A percentile compares a stretch with the other conserved stretches of the same genome.
These are phyloP conservation scores for Capitella teleta DNA, from an alignment of 1,140 invertebrate species.

Conservation along the genomic window DNA sequence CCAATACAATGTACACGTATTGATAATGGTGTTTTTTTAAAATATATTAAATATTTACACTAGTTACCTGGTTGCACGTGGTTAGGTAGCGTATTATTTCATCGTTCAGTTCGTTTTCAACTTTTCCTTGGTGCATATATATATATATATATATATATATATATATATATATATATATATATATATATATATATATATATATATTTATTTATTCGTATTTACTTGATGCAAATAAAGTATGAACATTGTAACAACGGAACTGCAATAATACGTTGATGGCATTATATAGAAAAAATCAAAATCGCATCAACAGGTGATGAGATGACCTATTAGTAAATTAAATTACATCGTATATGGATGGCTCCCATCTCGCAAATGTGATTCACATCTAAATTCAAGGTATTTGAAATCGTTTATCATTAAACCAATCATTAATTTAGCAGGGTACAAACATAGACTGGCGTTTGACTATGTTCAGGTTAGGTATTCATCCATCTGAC, in stretches of 20 bases:
- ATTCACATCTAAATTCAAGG: not conserved
- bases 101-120: too few relatives aligned
- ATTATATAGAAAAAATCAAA: not conserved
- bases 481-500: too few relatives aligned
- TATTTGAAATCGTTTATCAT: too few relatives aligned
- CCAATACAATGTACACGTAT: too few relatives aligned
- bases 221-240: not conserved
- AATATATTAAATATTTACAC: too few relatives aligned
- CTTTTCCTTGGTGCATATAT: too few relatives aligned
- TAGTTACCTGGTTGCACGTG: too few relatives aligned
- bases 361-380: not conserved
- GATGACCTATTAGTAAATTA: not conserved
- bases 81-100: too few relatives aligned
- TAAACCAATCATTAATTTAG: too few relatives aligned
- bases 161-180: not conserved
- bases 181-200: constrained; percentile 3
- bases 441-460: too few relatives aligned
- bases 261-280: not conserved
- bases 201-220: not conserved
- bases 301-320: not conserved
- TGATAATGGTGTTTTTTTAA: too few relatives aligned
- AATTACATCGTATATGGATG: not conserved
- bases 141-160: not conserved
- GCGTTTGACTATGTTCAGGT: too few relatives aligned
- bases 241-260: not conserved